phyloP scores from a whole-genome alignment of 1,140 invertebrate genomes.

The Tribolium castaneum region DNA sequence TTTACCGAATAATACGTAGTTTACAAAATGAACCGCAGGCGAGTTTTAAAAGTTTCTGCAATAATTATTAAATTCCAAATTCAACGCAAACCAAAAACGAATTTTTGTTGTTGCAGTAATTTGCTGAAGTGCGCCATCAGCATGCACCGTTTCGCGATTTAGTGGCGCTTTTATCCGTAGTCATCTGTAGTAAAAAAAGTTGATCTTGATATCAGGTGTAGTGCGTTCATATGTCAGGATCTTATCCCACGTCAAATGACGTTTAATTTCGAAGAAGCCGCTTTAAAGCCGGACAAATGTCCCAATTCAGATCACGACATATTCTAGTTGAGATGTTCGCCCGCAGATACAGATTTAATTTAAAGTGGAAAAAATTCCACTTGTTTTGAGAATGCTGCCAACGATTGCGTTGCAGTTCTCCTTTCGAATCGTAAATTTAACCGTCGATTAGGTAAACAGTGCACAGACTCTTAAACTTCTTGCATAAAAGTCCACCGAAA shows the following conservation, averaged over 20 bases:
- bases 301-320: conserved; percentile 26
- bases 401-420: not conserved
- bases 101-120: not conserved
- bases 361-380: conserved; percentile 10
- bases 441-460: not conserved
- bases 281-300: conserved; percentile 21
- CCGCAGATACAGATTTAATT: conserved; percentile 19
- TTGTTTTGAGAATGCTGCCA: not conserved
- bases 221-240: conserved; percentile 29
- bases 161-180: not conserved
- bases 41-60: too few species aligned
- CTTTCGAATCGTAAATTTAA: not conserved
- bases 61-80: too few species aligned
- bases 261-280: conserved; percentile 18
- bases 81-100: not conserved
- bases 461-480: not conserved
- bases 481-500: conserved; percentile 32
- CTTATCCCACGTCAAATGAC: conserved; percentile 22
- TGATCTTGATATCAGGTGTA: not conserved
- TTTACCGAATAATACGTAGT: too few species aligned
- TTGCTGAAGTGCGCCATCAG: not conserved
- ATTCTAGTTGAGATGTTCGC: conserved; percentile 22
- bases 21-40: too few species aligned
- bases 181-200: not conserved
- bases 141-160: not conserved